Evolutionary conservation across 2,888 invertebrate genomes (phyloP), one percentile per base, ranked within the genome.

Genomic region (Lamellibrachia satsuma): DNA sequence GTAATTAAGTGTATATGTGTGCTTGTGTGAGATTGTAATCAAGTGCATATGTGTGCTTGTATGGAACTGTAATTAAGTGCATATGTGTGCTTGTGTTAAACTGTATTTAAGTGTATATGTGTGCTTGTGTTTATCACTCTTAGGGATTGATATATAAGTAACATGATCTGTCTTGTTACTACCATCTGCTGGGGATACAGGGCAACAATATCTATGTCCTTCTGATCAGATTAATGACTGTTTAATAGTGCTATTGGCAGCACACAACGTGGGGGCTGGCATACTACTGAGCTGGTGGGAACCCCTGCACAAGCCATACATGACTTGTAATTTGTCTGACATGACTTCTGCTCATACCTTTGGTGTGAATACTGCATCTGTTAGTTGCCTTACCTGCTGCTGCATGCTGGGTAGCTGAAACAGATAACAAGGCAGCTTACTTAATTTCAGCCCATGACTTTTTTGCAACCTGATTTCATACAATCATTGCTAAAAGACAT

Each of bases 111-210:
- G 39, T 39, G 39, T 39, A 39, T 39, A 39, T 39, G 39, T 39
- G 39, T 39, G 39, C 0, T 39, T 39, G 39, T 39, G 39, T 39
- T 39, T 39, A 39, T 39, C 22, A 60, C 11, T 60, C 60, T 60
- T 60, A 9, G 22, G 60, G 60, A 75, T 22, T 11, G 15, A 15
- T 15, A 39, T 39, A 22, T 15, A 75, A 75, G 55, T n/a, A 75
- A 75, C 75, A 22, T 75, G 75, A 75, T 75, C 75, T 75, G 75
- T 75, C 75, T 75, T 75, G 75, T 75, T 75, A n/a, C 75, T 75
- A 75, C 75, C 55, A 55, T 55, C 75, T 75, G 6, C 22, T 75
- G 22, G 22, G n/a, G 60, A 60, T 60, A 22, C 60, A 11, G 22
- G 22, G 75, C 75, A 75, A 22, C 75, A 75, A 75, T n/a, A 75